Percentiles rank a stretch among this genome's conserved stretches.
Evolutionary conservation across 2,797 vertebrate species (phyloP).

Genomic region (Argya squamiceps): DNA sequence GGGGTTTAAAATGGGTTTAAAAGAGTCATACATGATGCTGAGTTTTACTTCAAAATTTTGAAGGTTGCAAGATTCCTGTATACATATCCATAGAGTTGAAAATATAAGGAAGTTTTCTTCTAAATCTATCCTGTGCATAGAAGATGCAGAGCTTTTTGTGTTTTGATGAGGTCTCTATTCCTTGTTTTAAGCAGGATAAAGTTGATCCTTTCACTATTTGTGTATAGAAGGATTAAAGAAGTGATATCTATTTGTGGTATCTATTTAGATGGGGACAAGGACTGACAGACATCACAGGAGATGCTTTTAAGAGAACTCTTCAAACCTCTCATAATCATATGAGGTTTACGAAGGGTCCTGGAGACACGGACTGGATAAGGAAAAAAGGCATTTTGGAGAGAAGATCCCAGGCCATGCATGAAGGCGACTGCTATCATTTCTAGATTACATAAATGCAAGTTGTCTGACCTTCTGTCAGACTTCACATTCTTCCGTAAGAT

Average conservation of each 20-base stretch:
- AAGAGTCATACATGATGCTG: accelerated
- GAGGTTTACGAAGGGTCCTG: neutral
- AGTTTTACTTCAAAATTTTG: neutral
- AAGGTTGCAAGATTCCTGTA: neutral
- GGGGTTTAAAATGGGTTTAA: neutral
- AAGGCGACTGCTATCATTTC: neutral
- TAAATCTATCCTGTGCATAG: neutral
- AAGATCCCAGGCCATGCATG: neutral
- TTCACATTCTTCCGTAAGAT: neutral
- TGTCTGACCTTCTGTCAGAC: neutral
- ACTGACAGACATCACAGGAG: neutral
- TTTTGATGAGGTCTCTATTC: neutral
- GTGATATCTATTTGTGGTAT: neutral
- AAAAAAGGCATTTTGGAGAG: neutral
- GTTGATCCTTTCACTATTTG: neutral
- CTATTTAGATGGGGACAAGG: neutral
- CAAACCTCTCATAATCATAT: neutral
- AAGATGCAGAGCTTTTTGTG: neutral
- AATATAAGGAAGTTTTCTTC: neutral
- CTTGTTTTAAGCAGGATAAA: neutral
- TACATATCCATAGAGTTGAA: neutral
- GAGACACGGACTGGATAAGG: neutral
- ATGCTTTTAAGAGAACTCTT: neutral
- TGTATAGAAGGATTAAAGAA: neutral
- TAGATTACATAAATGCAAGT: neutral